Conservation (phyloP, 2,888 invertebrate species). For the Bhutanitis thaidina region DNA sequence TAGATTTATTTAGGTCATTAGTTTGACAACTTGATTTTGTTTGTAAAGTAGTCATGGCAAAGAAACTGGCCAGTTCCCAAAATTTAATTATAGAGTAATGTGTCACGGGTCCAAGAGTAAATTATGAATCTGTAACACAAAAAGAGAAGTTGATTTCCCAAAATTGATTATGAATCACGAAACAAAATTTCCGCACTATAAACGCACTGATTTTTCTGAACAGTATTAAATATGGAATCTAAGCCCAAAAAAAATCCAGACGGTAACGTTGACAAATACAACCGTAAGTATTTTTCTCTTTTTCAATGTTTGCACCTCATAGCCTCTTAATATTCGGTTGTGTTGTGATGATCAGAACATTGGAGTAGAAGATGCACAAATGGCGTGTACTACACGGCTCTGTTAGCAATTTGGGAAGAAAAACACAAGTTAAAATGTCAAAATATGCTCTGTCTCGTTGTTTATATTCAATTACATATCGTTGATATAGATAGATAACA, state of each 20-base stretch:
- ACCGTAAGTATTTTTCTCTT: constrained; percentile 41
- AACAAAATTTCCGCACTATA: constrained; percentile 32
- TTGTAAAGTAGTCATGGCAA: constrained; percentile 61
- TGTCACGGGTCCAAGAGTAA: constrained; percentile 42
- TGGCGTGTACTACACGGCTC: too few species aligned
- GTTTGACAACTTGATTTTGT: constrained; percentile 69
- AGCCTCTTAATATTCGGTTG: too few species aligned
- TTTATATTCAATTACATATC: too few species aligned
- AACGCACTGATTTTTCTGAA: constrained; percentile 16
- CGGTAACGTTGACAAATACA: constrained; percentile 33
- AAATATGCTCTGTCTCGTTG: too few species aligned
- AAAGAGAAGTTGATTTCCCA: constrained; percentile 36
- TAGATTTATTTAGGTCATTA: constrained; percentile 62
- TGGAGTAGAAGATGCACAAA: too few species aligned
- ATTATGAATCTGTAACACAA: constrained; percentile 49
- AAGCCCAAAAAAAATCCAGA: constrained; percentile 24
- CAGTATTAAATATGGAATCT: constrained; percentile 25
- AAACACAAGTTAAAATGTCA: too few species aligned
- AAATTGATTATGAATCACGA: constrained; percentile 35
- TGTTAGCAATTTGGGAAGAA: too few species aligned
- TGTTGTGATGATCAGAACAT: too few species aligned
- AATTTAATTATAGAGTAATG: constrained; percentile 56
- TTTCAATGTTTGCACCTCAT: background rate
- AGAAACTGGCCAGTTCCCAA: constrained; percentile 58
- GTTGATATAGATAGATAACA: too few species aligned